Percentiles rank a stretch among this genome's conserved stretches.
Conservation (phyloP, 2,113 vertebrate species). For the Hypomesus transpacificus region DNA sequence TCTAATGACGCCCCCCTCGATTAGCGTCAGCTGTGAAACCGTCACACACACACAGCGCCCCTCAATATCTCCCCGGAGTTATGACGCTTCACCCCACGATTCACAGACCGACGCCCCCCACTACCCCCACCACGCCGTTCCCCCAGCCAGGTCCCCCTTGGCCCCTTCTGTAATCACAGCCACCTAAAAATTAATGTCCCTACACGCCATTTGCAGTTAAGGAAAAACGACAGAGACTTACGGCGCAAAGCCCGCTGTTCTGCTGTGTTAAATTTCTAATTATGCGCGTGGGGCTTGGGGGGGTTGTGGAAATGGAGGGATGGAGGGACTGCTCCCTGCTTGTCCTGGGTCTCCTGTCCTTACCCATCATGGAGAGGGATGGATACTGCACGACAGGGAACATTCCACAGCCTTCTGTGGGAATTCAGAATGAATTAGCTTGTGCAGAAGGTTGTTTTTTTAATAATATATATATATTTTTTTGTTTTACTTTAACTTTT, state of each 20-base stretch:
- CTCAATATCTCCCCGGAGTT: slow-evolving; percentile 36
- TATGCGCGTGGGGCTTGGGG: slow-evolving; percentile 50
- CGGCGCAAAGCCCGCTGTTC: slow-evolving; percentile 68
- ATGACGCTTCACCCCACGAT: slow-evolving; percentile 17
- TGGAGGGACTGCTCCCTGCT: too few relatives aligned
- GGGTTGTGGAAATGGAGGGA: background rate
- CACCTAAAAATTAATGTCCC: slow-evolving; percentile 78
- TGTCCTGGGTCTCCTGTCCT: too few relatives aligned
- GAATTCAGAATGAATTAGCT: too few relatives aligned
- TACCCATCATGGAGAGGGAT: too few relatives aligned
- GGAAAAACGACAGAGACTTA: slow-evolving; percentile 72
- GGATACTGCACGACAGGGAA: background rate
- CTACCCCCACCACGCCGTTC: slow-evolving; percentile 5
- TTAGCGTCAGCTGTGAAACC: slow-evolving; percentile 58
- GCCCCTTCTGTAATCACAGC: slow-evolving; percentile 62
- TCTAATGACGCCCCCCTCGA: slow-evolving; percentile 67
- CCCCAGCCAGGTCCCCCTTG: slow-evolving; percentile 41
- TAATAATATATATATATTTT: too few relatives aligned
- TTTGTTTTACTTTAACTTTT: background rate
- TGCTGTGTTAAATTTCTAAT: slow-evolving; percentile 79
- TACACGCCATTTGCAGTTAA: slow-evolving; percentile 75
- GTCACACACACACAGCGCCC: slow-evolving; percentile 36
- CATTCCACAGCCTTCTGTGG: too few relatives aligned
- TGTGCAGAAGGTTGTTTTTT: background rate
- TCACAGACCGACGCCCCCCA: background rate